A percentile compares a stretch with the other conserved stretches of the same genome.
These are phyloP conservation scores for Phortica magna DNA, from an alignment of 2,888 invertebrate species.

Conservation along the genomic window DNA sequence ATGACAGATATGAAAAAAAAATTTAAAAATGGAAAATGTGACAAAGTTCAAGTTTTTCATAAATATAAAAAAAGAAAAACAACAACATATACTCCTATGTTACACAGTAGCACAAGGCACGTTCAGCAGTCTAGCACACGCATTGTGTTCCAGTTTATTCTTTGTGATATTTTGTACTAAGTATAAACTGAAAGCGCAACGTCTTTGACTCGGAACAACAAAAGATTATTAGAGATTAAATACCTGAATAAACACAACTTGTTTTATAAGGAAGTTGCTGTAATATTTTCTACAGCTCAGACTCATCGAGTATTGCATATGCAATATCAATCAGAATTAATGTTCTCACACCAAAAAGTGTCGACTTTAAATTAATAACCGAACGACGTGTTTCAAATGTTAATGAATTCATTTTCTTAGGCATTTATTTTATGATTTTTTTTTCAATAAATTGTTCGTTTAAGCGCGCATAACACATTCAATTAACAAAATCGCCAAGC, in stretches of 20 bases:
- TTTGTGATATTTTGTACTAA: too few species aligned
- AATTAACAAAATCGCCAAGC: conserved; percentile 23
- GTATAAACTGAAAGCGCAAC: too few species aligned
- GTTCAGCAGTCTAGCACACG: too few species aligned
- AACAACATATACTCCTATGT: too few species aligned
- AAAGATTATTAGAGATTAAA: too few species aligned
- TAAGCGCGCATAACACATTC: conserved; percentile 14
- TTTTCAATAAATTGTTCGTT: neutral
- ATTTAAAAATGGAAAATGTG: too few species aligned
- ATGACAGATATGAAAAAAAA: too few species aligned
- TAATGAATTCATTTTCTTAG: conserved; percentile 24
- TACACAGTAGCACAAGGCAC: too few species aligned
- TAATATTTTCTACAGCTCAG: neutral
- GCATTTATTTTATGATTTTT: neutral
- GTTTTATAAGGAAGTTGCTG: neutral
- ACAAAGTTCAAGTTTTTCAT: too few species aligned
- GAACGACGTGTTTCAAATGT: conserved; percentile 22
- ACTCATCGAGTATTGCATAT: neutral
- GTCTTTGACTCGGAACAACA: too few species aligned
- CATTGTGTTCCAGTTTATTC: too few species aligned
- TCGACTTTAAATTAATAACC: conserved; percentile 39
- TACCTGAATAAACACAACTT: neutral
- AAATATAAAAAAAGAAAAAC: too few species aligned
- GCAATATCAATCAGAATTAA: conserved; percentile 32
- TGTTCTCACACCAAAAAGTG: conserved; percentile 58